These are phyloP conservation scores for Channallabes apus DNA, from an alignment of 2,797 vertebrate genomes.

Conservation along the genomic window DNA sequence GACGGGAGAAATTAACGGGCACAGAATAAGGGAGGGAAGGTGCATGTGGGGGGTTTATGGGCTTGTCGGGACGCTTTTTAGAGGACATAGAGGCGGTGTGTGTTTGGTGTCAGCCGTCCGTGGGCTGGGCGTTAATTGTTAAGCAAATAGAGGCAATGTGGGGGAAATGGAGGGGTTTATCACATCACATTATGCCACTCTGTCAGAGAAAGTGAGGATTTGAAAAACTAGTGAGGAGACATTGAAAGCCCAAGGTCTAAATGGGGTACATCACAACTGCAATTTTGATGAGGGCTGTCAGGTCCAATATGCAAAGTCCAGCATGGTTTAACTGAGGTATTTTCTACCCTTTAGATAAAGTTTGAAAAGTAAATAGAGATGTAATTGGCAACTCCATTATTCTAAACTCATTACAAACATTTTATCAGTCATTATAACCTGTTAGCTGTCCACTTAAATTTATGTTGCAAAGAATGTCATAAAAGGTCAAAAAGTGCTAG, in stretches of 20 bases:
- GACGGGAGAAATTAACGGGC: slow-evolving; percentile 85
- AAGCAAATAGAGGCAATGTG: slow-evolving; percentile 75
- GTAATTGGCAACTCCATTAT: background rate
- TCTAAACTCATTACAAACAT: slow-evolving; percentile 2
- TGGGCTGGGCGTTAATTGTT: slow-evolving; percentile 84
- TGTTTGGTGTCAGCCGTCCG: slow-evolving; percentile 78
- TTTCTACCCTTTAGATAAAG: slow-evolving; percentile 3
- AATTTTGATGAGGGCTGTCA: slow-evolving; percentile 39
- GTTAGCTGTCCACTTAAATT: background rate
- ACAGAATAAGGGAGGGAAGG: slow-evolving; percentile 50
- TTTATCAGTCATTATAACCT: background rate
- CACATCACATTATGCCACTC: slow-evolving; percentile 72
- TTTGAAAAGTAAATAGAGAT: slow-evolving; percentile 8
- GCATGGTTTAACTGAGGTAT: background rate
- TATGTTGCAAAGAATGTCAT: background rate
- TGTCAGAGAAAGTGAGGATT: slow-evolving; percentile 84
- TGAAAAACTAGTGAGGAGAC: slow-evolving; percentile 75
- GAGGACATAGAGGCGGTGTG: slow-evolving; percentile 78
- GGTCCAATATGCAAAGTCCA: background rate
- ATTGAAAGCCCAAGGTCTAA: slow-evolving; percentile 27
- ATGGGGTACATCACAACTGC: slow-evolving; percentile 12
- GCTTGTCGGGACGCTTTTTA: slow-evolving; percentile 74
- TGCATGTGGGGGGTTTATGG: slow-evolving; percentile 44
- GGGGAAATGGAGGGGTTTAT: slow-evolving; percentile 60
- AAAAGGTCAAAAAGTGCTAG: background rate